These are phyloP conservation scores for Aethes cnicana DNA, from an alignment of 2,888 invertebrate species.

Conservation along the genomic window DNA sequence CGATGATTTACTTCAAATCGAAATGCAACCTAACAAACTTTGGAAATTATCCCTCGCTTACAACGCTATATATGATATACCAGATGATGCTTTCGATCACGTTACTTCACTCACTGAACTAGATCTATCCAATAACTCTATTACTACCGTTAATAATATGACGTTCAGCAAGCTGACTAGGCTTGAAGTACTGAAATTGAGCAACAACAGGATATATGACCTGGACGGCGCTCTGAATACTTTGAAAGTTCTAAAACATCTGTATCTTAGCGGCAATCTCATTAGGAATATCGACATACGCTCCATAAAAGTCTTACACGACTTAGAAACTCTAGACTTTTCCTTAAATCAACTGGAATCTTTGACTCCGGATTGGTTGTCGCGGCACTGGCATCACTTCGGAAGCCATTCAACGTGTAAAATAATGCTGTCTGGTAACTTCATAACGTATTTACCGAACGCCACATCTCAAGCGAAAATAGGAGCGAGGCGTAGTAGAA, in stretches of 20 bases:
- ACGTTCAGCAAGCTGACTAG: conserved; percentile 62
- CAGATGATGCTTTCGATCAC: conserved; percentile 53
- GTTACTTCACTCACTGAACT: conserved; percentile 56
- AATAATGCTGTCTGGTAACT: conserved; percentile 64
- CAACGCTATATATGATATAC: conserved; percentile 53
- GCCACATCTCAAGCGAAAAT: conserved; percentile 48
- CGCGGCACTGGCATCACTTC: conserved; percentile 67
- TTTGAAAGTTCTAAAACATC: conserved; percentile 57
- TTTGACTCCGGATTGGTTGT: conserved; percentile 56
- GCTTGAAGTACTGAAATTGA: conserved; percentile 53
- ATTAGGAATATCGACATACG: conserved; percentile 58
- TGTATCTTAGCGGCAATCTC: conserved; percentile 59
- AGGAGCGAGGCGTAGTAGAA: conserved; percentile 43
- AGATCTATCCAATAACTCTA: conserved; percentile 61
- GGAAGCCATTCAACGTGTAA: conserved; percentile 54
- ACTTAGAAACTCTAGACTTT: conserved; percentile 69
- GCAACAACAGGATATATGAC: conserved; percentile 62
- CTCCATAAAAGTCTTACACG: conserved; percentile 60
- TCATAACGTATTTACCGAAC: conserved; percentile 55
- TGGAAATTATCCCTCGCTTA: conserved; percentile 50
- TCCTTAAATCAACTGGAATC: conserved; percentile 59
- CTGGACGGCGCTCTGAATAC: conserved; percentile 68
- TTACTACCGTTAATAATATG: conserved; percentile 57
- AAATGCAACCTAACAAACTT: conserved; percentile 52
- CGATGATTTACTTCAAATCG: conserved; percentile 56